Evolutionary conservation across 2,888 invertebrate genomes (phyloP), one percentile per base, ranked within the genome.

Genomic region (Carterocephalus palaemon): DNA sequence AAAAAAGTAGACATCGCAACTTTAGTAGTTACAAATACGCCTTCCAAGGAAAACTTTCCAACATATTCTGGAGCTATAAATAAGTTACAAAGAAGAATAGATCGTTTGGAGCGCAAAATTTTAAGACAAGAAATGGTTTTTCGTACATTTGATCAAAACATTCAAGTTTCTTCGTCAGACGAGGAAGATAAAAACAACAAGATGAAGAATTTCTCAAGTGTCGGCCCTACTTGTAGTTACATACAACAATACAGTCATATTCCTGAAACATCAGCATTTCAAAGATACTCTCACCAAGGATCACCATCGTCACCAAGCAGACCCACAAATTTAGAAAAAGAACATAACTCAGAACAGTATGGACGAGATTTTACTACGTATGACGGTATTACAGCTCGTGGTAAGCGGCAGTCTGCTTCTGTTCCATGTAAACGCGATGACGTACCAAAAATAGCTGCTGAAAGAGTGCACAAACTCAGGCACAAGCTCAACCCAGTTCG

Each of bases 261-360:
- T 24, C 83, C 86, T 19, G 77, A 79, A 56, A 78, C 75, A 7
- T 84, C 85, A 3, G 85, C 84, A n/a, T 86, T 85, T 49, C 84
- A 85, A 57, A 66, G 76, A 49, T 76, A 75, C 46, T 62, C 71
- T 2, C 80, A 79, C 33, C 78, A 78, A 60, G 60, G 74, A 4
- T 65, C 74, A 1, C 73, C 78, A 1, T 53, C 75, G 15, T 71
- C 79, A n/a, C 70, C 75, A 2, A 81, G 73, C 46, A 81, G 77
- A 61, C 75, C 77, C 19, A 76, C 78, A 13, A 77, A 77, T 24
- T 67, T 83, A 38, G 75, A 79, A 48, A 85, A 82, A 56, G 80
- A 81, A 59, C 84, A 82, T 47, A 83, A 81, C 50, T 83, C 84
- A 2, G 86, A 86, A 52, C 83, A 83, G 60, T 86, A 84, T 48